A percentile compares a stretch with the other conserved stretches of the same genome.
phyloP scores from a whole-genome alignment of 2,888 invertebrate species.

The Tipula helvola region DNA sequence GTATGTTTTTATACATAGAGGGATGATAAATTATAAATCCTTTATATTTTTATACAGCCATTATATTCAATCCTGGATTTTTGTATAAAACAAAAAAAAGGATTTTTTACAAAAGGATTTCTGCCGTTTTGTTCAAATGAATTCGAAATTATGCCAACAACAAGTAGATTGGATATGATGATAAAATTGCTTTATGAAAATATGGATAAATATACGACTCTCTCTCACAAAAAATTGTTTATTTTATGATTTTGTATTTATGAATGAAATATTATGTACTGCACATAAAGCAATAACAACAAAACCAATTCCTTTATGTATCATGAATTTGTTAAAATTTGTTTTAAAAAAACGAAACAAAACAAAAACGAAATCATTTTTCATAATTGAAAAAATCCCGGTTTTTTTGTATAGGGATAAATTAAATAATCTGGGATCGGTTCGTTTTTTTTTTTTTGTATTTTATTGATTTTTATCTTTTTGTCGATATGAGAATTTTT shows the following conservation, averaged over 20 bases:
- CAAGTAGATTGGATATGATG: constrained; percentile 4
- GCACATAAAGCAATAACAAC: neutral
- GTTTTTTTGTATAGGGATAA: neutral
- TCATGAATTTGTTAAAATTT: neutral
- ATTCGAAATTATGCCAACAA: neutral
- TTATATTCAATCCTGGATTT: neutral
- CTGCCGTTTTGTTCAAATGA: neutral
- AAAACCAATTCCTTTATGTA: neutral
- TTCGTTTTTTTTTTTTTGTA: neutral
- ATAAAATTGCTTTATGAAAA: neutral
- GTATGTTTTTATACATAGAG: neutral
- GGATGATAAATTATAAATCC: neutral
- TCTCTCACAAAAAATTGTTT: neutral
- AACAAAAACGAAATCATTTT: neutral
- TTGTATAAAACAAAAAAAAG: neutral
- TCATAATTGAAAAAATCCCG: neutral
- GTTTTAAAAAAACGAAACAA: neutral
- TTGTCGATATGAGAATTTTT: neutral
- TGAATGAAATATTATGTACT: neutral
- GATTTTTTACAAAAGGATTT: neutral
- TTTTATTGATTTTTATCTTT: neutral
- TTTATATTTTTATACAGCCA: neutral
- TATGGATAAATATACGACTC: neutral
- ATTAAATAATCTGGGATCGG: neutral
- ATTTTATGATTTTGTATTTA: neutral